A percentile compares a stretch with the other conserved stretches of the same genome.
Conservation (phyloP, 2,797 vertebrate species). For the Botia kubotai region DNA sequence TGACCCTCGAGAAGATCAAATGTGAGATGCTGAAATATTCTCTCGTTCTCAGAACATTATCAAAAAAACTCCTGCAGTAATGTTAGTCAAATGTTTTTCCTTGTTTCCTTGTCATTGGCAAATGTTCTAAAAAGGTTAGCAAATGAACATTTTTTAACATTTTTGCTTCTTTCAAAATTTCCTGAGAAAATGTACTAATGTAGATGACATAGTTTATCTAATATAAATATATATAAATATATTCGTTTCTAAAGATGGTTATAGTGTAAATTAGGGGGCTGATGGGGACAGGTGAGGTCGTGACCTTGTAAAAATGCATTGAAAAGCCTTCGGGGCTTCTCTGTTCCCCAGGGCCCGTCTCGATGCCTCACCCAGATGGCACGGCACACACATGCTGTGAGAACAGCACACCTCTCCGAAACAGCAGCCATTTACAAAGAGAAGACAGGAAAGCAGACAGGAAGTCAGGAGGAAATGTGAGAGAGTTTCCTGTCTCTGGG, state of each 20-base stretch:
- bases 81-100: too few relatives aligned
- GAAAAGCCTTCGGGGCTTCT: conserved; percentile 62
- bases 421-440: conserved; percentile 40
- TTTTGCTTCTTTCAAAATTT: too few relatives aligned
- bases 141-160: too few relatives aligned
- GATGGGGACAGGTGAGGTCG: conserved; percentile 3
- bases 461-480: conserved; percentile 67
- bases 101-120: too few relatives aligned
- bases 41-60: neutral
- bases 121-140: too few relatives aligned
- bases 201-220: too few relatives aligned
- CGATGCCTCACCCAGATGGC: conserved; percentile 47
- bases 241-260: too few relatives aligned
- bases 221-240: too few relatives aligned
- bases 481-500: conserved; percentile 31
- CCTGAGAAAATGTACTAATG: too few relatives aligned
- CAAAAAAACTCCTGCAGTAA: too few relatives aligned
- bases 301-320: conserved; percentile 62
- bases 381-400: conserved; percentile 46
- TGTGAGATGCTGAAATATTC: conserved; percentile 26
- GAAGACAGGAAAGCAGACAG: conserved; percentile 40
- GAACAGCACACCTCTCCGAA: conserved; percentile 52
- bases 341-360: conserved; percentile 41
- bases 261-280: neutral
- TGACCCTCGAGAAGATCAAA: conserved; percentile 30